Conservation (phyloP, 1,140 invertebrate genomes). For the Goniozus legneri region DNA sequence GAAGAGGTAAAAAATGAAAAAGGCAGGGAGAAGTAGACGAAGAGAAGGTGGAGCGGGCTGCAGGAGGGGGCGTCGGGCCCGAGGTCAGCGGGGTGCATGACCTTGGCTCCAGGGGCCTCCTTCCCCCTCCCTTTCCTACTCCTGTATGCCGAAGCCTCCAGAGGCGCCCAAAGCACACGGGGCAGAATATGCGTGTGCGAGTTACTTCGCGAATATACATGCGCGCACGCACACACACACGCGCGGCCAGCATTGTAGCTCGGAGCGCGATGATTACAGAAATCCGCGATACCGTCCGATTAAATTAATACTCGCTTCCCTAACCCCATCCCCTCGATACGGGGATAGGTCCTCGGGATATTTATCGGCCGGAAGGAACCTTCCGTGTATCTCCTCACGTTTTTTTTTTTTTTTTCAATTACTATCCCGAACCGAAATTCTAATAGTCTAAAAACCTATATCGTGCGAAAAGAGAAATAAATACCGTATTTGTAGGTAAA, state of each 20-base stretch:
- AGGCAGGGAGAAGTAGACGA: too few species aligned
- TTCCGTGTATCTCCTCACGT: constrained; percentile 10
- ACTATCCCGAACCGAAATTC: too few species aligned
- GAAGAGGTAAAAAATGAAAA: constrained; percentile 13
- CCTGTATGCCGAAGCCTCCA: constrained; percentile 45
- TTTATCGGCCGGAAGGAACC: constrained; percentile 16
- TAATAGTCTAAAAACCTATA: too few species aligned
- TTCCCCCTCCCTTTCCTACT: too few species aligned
- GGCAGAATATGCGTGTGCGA: constrained; percentile 43
- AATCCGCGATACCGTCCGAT: constrained; percentile 51
- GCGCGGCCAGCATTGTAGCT: too few species aligned
- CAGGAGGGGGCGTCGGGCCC: constrained; percentile 41
- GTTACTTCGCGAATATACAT: not conserved
- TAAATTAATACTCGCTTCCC: constrained; percentile 48
- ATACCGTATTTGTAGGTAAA: too few species aligned
- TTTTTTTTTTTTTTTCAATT: too few species aligned
- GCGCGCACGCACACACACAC: too few species aligned
- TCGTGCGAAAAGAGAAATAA: too few species aligned
- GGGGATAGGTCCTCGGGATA: too few species aligned
- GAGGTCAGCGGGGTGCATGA: constrained; percentile 54
- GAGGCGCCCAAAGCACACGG: constrained; percentile 45
- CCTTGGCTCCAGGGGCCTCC: constrained; percentile 51
- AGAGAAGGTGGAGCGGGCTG: constrained; percentile 12
- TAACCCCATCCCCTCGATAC: too few species aligned
- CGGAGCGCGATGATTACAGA: constrained; percentile 52